A percentile compares a stretch with the other conserved stretches of the same genome.
These are phyloP conservation scores for Coreoperca whiteheadi DNA, from an alignment of 2,113 vertebrate species.

Conservation along the genomic window DNA sequence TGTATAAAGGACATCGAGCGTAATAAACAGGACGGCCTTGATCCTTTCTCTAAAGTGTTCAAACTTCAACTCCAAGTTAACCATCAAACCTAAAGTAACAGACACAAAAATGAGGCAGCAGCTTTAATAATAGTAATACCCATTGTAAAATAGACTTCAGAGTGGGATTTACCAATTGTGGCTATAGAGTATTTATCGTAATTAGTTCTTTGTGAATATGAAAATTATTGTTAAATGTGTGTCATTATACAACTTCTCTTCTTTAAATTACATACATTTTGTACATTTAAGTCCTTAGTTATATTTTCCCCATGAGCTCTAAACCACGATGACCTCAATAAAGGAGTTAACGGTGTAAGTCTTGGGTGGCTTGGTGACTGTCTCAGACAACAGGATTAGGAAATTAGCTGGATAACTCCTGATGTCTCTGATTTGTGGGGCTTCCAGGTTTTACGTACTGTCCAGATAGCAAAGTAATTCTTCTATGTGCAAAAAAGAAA, in stretches of 20 bases:
- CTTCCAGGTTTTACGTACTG: neutral
- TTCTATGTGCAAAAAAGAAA: neutral
- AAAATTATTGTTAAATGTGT: neutral
- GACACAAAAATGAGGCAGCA: no score
- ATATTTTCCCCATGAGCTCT: neutral
- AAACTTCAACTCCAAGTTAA: neutral
- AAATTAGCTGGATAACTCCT: neutral
- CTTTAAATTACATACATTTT: neutral
- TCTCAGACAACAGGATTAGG: slow-evolving; percentile 7
- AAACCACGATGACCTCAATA: neutral
- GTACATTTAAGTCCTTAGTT: neutral
- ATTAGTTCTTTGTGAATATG: neutral
- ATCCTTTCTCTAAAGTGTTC: neutral
- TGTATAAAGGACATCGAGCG: slow-evolving; percentile 13
- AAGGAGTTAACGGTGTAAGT: neutral
- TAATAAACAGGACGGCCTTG: neutral
- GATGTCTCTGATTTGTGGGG: neutral
- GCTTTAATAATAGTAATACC: neutral
- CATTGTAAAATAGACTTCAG: neutral
- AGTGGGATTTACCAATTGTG: neutral
- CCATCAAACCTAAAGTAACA: neutral
- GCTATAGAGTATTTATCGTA: neutral
- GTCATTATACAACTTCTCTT: neutral
- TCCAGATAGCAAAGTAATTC: neutral
- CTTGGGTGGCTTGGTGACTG: neutral